Base-by-base conservation (phyloP, 1,140 invertebrate genomes). In the Anadara kagoshimensis region DNA sequence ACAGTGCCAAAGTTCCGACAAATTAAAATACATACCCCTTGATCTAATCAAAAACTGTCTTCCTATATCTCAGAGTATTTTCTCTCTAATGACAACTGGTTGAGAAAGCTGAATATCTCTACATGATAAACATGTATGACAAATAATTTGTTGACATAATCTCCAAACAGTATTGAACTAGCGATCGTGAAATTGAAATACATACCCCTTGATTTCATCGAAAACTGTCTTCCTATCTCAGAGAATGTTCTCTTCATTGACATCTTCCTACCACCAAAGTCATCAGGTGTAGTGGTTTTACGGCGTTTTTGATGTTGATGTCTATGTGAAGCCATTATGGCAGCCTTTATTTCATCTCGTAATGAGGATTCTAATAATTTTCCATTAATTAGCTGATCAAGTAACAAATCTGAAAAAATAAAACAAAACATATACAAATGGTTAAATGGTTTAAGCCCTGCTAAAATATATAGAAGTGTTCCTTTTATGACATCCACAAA, bases 221-320 rank as follows among this genome's bases (percentile, higher is more conserved):
- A 61, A 53, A 65, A 73, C 2, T 56, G 62, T 45, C 49, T 58
- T n/a, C 71, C 64, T 36, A 73, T 73, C 24, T 66, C 36, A 18
- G 83, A 84, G 54, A 86, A 81, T 5, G 79, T 83, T 49, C 81
- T 73, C 65, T 80, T 83, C 68, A 86, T 80, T 36, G 78, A 79
- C 36, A 76, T 69, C 51, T 78, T 71, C 59, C 78, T 58, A 20
- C 62, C 62, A 78, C 77, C 44, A 66, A 58, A 5, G 67, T 75
- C 3, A 78, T 79, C 58, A 75, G 78, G 8, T 68, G 36, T 47
- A 75, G 81, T 11, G 63, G 73, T 53, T 53, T 64, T 64, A 14
- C 80, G 81, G 0, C 81, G 69, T 72, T 85, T 87, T 47, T 78
- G 76, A 63, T 87, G 85, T 54, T 84, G 83, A 67, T 85, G 83